These are phyloP conservation scores for Dromaius novaehollandiae DNA, from an alignment of 2,113 vertebrate genomes.

Conservation along the genomic window DNA sequence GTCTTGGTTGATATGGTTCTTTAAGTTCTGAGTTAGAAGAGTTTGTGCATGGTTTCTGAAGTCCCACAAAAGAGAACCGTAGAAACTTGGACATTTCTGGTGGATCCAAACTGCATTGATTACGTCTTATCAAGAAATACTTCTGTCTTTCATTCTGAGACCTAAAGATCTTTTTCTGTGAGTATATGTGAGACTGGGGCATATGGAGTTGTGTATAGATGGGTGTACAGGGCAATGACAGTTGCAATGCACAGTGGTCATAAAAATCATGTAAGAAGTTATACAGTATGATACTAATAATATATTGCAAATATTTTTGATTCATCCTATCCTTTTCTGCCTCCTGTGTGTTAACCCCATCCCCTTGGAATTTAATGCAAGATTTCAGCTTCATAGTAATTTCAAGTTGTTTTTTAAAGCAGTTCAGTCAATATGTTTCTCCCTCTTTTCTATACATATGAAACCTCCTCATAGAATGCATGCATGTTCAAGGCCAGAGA, in stretches of 20 bases:
- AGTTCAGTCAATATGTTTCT: neutral
- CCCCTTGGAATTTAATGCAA: neutral
- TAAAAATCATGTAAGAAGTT: neutral
- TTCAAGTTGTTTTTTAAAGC: neutral
- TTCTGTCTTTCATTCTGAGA: neutral
- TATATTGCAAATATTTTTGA: neutral
- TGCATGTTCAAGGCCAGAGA: neutral
- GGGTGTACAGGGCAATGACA: neutral
- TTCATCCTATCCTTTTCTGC: neutral
- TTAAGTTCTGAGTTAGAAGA: neutral
- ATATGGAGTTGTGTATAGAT: neutral
- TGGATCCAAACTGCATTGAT: neutral
- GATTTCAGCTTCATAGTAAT: neutral
- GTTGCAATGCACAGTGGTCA: neutral
- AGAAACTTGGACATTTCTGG: neutral
- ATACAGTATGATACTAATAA: neutral
- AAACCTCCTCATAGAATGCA: neutral
- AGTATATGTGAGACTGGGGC: neutral
- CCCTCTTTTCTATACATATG: neutral
- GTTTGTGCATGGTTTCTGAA: neutral
- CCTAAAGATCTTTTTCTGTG: neutral
- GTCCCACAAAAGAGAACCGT: neutral
- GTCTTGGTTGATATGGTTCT: accelerated
- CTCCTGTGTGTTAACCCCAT: neutral
- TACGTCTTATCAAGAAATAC: neutral